phyloP scores from a whole-genome alignment of 2,888 invertebrate species.

The Acrobasis suavella region DNA sequence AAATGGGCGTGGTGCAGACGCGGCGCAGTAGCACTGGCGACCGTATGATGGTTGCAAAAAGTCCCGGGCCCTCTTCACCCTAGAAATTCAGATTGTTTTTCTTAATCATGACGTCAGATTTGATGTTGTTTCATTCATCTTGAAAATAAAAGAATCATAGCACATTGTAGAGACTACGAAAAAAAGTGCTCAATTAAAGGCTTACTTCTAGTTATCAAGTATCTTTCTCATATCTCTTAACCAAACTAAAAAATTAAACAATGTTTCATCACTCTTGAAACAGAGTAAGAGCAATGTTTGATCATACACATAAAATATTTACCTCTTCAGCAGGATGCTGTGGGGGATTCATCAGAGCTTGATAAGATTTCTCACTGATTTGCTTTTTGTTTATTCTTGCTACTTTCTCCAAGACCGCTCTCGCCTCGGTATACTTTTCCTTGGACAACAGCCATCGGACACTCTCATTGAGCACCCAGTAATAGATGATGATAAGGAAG shows the following conservation, averaged over 20 bases:
- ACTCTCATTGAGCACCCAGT: conserved; percentile 85
- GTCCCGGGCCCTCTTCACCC: conserved; percentile 2
- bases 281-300: too few species aligned
- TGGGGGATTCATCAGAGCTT: conserved; percentile 67
- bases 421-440: conserved; percentile 83
- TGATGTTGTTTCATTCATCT: too few species aligned
- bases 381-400: conserved; percentile 83
- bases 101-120: too few species aligned
- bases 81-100: too few species aligned
- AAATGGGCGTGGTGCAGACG: conserved; percentile 58
- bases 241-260: too few species aligned
- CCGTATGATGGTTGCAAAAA: conserved; percentile 24
- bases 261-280: too few species aligned
- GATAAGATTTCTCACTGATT: conserved; percentile 78
- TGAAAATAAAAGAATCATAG: too few species aligned
- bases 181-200: too few species aligned
- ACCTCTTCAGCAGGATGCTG: conserved; percentile 28
- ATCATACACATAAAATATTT: neutral
- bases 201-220: too few species aligned
- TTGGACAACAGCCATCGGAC: conserved; percentile 88
- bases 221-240: too few species aligned
- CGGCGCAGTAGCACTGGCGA: conserved; percentile 11
- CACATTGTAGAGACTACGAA: too few species aligned
- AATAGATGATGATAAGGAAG: conserved; percentile 82
- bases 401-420: conserved; percentile 81